Percentiles rank a stretch among this genome's conserved stretches.
Conservation (phyloP, 2,888 invertebrate genomes). For the Cantharis flavilabris region DNA sequence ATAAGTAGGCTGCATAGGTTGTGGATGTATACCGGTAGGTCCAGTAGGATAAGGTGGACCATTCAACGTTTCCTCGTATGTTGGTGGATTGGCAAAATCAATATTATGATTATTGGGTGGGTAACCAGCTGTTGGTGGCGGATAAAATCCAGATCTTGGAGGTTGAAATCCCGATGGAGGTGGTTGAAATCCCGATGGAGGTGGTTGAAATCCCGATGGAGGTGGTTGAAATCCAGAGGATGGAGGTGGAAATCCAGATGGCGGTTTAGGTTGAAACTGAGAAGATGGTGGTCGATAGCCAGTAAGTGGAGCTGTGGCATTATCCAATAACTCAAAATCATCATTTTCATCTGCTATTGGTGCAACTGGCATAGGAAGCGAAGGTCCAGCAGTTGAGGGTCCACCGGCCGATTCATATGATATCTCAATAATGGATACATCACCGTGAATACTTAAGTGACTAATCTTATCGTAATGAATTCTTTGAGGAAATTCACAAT, state of each 20-base stretch:
- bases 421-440: conserved; percentile 69
- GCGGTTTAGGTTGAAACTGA: background rate
- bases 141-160: background rate
- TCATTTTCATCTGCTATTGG: background rate
- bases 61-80: background rate
- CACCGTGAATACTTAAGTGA: conserved; percentile 77
- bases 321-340: conserved; percentile 3
- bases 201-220: background rate
- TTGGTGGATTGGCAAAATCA: background rate
- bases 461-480: conserved; percentile 67
- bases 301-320: background rate
- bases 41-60: background rate
- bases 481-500: conserved; percentile 76
- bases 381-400: background rate
- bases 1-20: background rate
- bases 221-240: background rate
- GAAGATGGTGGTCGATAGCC: background rate
- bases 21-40: background rate
- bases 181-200: background rate
- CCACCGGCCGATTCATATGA: conserved; percentile 59
- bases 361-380: background rate
- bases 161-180: background rate
- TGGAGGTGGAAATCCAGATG: background rate
- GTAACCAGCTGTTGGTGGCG: background rate
- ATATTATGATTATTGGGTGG: background rate